phyloP scores from a whole-genome alignment of 2,113 vertebrate genomes.

The Mirounga angustirostris region DNA sequence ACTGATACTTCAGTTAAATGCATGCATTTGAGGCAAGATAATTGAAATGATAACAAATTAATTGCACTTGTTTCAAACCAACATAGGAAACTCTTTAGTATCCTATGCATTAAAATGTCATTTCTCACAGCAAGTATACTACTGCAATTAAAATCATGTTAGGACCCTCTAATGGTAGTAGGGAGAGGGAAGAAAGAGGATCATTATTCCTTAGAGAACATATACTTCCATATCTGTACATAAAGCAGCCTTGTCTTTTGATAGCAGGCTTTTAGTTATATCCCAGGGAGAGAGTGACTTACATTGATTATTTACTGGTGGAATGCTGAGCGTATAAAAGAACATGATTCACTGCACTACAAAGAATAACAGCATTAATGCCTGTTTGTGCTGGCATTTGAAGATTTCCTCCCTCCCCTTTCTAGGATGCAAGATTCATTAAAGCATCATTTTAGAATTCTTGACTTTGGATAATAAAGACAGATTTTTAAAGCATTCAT shows the following conservation, averaged over 20 bases:
- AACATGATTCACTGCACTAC: conserved; percentile 67
- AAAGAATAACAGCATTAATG: conserved; percentile 62
- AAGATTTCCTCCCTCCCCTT: conserved; percentile 77
- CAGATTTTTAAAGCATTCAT: conserved; percentile 66
- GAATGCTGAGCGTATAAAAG: conserved; percentile 63
- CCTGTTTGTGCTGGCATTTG: conserved; percentile 71
- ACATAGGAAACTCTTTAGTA: conserved; percentile 17
- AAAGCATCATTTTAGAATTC: conserved; percentile 81
- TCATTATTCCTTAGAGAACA: conserved; percentile 63
- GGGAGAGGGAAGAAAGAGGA: not conserved
- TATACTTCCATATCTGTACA: conserved; percentile 35
- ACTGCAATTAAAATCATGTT: not conserved
- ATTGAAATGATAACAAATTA: conserved; percentile 79
- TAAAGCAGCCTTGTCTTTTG: conserved; percentile 21
- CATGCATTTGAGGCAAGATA: conserved; percentile 58
- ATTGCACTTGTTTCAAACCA: conserved; percentile 68
- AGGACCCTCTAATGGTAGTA: not conserved
- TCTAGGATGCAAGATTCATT: conserved; percentile 72
- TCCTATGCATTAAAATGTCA: conserved; percentile 23
- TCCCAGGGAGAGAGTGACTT: conserved; percentile 16
- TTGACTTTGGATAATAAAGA: conserved; percentile 81
- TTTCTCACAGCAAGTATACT: conserved; percentile 14
- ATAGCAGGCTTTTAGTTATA: conserved; percentile 30
- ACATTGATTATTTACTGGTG: conserved; percentile 66
- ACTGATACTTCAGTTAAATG: conserved; percentile 69